Base-by-base conservation (phyloP, 2,888 invertebrate genomes). In the Camponotus fellah region DNA sequence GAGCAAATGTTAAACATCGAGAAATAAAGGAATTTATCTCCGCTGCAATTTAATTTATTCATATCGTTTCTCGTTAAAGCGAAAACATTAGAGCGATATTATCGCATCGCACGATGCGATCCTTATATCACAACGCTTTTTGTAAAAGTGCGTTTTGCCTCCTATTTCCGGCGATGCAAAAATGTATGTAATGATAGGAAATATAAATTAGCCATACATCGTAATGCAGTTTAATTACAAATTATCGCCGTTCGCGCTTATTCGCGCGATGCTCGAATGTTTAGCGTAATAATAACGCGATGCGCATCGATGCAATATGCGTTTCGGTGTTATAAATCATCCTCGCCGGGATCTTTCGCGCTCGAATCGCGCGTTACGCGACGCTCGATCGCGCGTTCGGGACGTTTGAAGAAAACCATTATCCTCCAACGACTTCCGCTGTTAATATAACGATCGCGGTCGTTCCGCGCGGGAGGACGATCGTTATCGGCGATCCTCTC, bases 371-470 rank as follows among this genome's bases (percentile, higher is more conserved):
- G 76, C 83, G 81, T 83, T 85, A 82, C 58, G 26, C 26, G 82
- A 83, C 82, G 86, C 82, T 69, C 83, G 72, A 80, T 75, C 86
- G 49, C 49, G 82, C 49, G 82, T 79, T 84, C 84, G 65, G 82
- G 69, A 86, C 89, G 87, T 87, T 88, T 83, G 84, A 88, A 89
- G 89, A 83, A 80, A 86, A 87, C 84, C 82, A 90, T 90, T 90
- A 89, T 89, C 86, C 85, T 64, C 82, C 77, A 90, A 90, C 88
- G 82, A 90, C 89, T 90, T 90, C 89, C 89, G 89, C 66, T 82
- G 88, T 81, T 86, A 87, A 88, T 90, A 82, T 79, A 86, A 87
- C 90, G 88, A 89, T 87, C 89, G 65, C 66, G 68, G 72, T 40
- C 40, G 77, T 62, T 32, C 60, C 12, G 64, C 76, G 85, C 84